Base-by-base conservation (phyloP, 1,140 invertebrate species). In the Hypothenemus hampei region DNA sequence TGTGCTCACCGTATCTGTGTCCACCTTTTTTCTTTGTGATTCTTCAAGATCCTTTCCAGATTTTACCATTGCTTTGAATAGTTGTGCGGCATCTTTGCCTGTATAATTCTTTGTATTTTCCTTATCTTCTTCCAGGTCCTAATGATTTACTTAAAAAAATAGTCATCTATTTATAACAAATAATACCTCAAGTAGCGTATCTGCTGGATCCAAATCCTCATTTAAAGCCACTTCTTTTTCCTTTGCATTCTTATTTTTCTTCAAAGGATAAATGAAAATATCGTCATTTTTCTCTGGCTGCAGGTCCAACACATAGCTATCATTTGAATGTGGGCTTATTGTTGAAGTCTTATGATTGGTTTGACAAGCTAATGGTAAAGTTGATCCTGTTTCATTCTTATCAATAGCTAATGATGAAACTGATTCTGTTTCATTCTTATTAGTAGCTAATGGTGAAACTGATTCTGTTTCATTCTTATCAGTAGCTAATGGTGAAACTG, bases 41-140 rank as follows among this genome's bases (percentile, higher is more conserved):
- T 43, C 16, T 22, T 43, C n/a, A 4, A 3, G 3, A n/a, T 22
- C 15, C 8, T 22, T 18, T 6, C 20, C 10, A 13, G 40, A 23
- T 43, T 43, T 43, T 3, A 43, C n/a, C 11, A 43, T 15, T n/a
- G 21, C 40, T 23, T 43, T 43, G 3, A 43, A 23, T 3, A 24
- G 6, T 13, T 43, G 21, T n/a, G 4, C 10, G 4, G 40, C 40
- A 3, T 43, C 40, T 22, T 43, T 43, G 10, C 40, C 40, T 13
- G 6, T 7, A 13, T 22, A 22, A 8, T 4, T 43, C 19, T 43
- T 43, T 21, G 19, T n/a, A n/a, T 43, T 43, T 6, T 22, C 24
- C 20, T 43, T 43, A 16, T 43, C 40, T 24, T 43, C 40, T 13
- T 43, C 40, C 21, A 43, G 19, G 19, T 43, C 21, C 40, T 43